Conservation (phyloP, 2,797 vertebrate species). For the Melanotaenia boesemani region DNA sequence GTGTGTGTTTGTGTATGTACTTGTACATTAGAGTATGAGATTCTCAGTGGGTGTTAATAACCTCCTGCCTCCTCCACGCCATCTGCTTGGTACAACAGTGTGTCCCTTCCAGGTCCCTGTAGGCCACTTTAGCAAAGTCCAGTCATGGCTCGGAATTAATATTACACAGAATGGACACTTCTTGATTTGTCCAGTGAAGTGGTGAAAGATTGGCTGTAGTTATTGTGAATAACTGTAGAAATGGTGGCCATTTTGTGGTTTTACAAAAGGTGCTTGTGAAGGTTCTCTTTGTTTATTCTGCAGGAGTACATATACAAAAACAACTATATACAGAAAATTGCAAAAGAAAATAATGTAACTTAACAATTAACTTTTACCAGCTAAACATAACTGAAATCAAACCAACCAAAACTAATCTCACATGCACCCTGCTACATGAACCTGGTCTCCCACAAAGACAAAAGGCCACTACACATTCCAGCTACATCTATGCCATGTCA, state of each 20-base stretch:
- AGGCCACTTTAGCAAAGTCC: conserved; percentile 33
- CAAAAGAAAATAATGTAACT: no score
- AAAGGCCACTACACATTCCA: no score
- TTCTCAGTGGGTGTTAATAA: conserved; percentile 21
- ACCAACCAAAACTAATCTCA: no score
- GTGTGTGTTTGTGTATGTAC: not conserved
- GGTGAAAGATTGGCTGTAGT: conserved; percentile 11
- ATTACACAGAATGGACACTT: not conserved
- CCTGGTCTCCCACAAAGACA: no score
- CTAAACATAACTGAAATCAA: no score
- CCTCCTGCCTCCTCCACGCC: conserved; percentile 33
- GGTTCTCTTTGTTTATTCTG: no score
- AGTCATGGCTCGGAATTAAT: conserved; percentile 54
- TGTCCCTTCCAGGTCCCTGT: conserved; percentile 35
- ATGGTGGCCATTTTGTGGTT: not conserved
- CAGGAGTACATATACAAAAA: no score
- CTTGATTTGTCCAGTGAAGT: conserved; percentile 17
- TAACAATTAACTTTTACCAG: no score
- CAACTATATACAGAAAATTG: no score
- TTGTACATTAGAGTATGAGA: conserved; percentile 11
- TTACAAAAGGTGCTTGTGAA: no score
- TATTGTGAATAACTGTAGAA: not conserved
- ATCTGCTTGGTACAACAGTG: conserved; percentile 45
- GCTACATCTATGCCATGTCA: no score
- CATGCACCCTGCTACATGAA: no score